Base-by-base conservation (phyloP, 2,797 vertebrate species). In the Corythornis leucogaster region DNA sequence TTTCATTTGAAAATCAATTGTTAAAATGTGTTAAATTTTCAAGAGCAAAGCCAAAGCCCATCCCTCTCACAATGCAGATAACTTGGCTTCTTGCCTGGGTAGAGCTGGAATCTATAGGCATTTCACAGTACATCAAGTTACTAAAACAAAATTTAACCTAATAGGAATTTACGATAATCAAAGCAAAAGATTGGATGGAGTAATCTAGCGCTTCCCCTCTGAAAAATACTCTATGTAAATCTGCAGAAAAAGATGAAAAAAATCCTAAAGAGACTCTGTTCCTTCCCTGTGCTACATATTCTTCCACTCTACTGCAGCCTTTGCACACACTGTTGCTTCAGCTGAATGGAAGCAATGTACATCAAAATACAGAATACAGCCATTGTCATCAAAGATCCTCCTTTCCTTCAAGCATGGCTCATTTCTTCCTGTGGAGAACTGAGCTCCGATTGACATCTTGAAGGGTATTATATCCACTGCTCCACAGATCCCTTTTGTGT, bases 401-500 rank as follows among this genome's bases (percentile, higher is more conserved):
- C 66, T 76, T 71, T 58, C 50, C 87, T 85, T 75, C 30, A 25
- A 73, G 66, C 67, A 12, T 1, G 20, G 54, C 43, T 79, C 7
- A 2, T 38, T 78, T 66, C 69, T 68, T 85, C 69, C 80, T 26
- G 31, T 2, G 2, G 43, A 69, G 70, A 66, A 46, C 79, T 83
- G 85, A 85, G 66, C n/a, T 66, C 61, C 22, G 13, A 26, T 28
- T 95, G 85, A 83, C 50, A 19, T 64, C 83, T 74, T 10, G 20
- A 66, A 57, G 17, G 67, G 24, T 46, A n/a, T 48, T 61, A 9
- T 35, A 20, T 5, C 40, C 69, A 4, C 11, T 43, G 80, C 2
- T 2, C 54, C 80, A 93, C 93, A 95, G 83, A 85, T 55, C 83
- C 48, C 67, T 78, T 86, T 91, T 96, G 92, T 92, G 74, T 42